A percentile compares a stretch with the other conserved stretches of the same genome.
phyloP scores from a whole-genome alignment of 2,113 vertebrate genomes.

The Noctilio leporinus region DNA sequence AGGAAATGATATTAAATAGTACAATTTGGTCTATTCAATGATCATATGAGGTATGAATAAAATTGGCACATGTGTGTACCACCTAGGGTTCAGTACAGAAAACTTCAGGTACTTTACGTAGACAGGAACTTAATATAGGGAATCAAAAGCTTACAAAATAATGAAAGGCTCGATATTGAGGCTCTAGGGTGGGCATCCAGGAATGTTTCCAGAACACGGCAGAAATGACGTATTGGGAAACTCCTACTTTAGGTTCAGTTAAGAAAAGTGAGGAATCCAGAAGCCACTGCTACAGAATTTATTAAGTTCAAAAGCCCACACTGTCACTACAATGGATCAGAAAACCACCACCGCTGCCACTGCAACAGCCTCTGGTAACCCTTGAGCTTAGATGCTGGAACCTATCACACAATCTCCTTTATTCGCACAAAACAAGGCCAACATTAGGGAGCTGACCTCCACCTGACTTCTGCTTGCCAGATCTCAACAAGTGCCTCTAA shows the following conservation, averaged over 20 bases:
- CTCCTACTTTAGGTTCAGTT: background rate
- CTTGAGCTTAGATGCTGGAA: background rate
- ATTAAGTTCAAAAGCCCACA: background rate
- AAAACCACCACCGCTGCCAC: background rate
- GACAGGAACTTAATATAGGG: background rate
- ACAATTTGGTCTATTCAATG: background rate
- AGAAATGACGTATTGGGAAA: background rate
- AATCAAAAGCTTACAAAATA: conserved; percentile 40
- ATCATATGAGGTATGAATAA: background rate
- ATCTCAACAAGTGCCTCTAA: background rate
- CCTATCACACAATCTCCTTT: background rate
- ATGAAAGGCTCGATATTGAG: background rate
- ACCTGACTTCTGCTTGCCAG: background rate
- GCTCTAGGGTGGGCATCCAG: background rate
- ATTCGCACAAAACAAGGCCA: background rate
- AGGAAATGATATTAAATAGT: background rate
- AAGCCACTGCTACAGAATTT: background rate
- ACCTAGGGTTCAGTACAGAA: background rate
- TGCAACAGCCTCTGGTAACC: background rate
- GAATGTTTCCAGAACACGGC: background rate
- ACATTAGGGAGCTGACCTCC: background rate
- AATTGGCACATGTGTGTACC: background rate
- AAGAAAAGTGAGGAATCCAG: background rate
- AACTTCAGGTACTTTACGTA: conserved; percentile 28
- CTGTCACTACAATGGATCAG: background rate